A percentile compares a stretch with the other conserved stretches of the same genome.
Evolutionary conservation across 2,113 vertebrate genomes (phyloP).

Genomic region (Cromileptes altivelis): DNA sequence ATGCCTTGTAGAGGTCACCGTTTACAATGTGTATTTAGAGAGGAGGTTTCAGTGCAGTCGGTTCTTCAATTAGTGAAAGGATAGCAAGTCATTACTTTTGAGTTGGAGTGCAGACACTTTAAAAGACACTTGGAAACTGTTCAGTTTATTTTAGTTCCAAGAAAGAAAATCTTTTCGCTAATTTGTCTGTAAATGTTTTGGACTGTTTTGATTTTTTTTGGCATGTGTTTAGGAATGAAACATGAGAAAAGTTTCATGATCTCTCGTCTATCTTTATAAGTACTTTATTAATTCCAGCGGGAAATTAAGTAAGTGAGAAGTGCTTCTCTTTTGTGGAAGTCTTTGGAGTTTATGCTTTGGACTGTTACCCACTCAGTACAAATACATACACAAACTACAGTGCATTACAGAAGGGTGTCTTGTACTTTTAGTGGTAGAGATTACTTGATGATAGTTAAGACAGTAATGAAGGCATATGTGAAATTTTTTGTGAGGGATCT

Average conservation of each 20-base stretch:
- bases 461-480: background rate
- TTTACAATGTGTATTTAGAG: conserved; percentile 10
- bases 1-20: background rate
- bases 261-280: background rate
- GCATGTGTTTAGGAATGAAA: background rate
- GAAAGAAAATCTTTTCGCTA: background rate
- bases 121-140: conserved; percentile 22
- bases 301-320: background rate
- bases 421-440: background rate
- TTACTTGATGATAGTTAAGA: background rate
- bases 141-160: conserved; percentile 32
- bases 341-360: background rate
- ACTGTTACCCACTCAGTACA: background rate
- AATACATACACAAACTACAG: background rate
- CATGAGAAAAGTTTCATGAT: conserved; percentile 6
- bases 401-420: background rate
- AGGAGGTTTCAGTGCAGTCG: background rate
- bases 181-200: conserved; percentile 29
- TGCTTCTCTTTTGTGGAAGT: background rate
- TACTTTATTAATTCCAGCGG: background rate
- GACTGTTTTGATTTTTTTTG: background rate
- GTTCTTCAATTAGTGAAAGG: conserved; percentile 17
- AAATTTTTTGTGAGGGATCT: background rate
- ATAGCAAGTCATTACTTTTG: conserved; percentile 24
- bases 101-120: conserved; percentile 13